Percentiles rank a stretch among this genome's conserved stretches.
Evolutionary conservation across 2,888 invertebrate species (phyloP).

Genomic region (Monopis laevigella): DNA sequence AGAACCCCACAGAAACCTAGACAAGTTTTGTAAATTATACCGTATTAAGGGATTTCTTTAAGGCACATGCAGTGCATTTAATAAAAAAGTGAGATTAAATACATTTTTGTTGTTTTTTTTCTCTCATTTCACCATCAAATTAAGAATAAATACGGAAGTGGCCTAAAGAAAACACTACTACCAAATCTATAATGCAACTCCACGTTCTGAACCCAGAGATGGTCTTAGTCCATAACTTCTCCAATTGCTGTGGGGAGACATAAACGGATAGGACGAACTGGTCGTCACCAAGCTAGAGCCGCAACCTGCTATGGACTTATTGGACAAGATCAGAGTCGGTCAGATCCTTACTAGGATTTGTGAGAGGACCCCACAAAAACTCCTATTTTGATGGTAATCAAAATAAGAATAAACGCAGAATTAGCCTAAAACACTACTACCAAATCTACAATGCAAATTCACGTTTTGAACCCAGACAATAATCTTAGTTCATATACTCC

Average conservation of each 20-base stretch:
- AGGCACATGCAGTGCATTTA: no score
- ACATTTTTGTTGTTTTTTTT: no score
- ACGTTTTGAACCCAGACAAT: conserved; percentile 30
- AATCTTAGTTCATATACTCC: conserved; percentile 32
- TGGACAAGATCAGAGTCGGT: conserved; percentile 1
- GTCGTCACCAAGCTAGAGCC: conserved; percentile 7
- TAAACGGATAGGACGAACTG: conserved; percentile 22
- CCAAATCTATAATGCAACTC: conserved; percentile 37
- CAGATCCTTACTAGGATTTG: background rate
- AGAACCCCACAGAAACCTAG: conserved; percentile 1
- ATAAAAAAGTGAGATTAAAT: no score
- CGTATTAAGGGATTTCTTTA: no score
- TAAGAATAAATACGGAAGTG: no score
- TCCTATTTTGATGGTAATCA: no score
- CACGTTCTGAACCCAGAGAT: conserved; percentile 34
- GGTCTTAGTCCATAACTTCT: conserved; percentile 33
- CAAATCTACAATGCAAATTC: conserved; percentile 40
- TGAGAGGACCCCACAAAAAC: conserved; percentile 1
- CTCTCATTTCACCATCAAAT: no score
- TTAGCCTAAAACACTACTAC: conserved; percentile 19
- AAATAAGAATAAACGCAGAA: no score
- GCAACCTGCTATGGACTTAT: background rate
- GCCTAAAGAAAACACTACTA: no score
- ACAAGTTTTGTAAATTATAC: conserved; percentile 1
- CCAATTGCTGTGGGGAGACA: conserved; percentile 47